Base-by-base conservation (phyloP, 2,888 invertebrate species). In the Dicyrtomina minuta region DNA sequence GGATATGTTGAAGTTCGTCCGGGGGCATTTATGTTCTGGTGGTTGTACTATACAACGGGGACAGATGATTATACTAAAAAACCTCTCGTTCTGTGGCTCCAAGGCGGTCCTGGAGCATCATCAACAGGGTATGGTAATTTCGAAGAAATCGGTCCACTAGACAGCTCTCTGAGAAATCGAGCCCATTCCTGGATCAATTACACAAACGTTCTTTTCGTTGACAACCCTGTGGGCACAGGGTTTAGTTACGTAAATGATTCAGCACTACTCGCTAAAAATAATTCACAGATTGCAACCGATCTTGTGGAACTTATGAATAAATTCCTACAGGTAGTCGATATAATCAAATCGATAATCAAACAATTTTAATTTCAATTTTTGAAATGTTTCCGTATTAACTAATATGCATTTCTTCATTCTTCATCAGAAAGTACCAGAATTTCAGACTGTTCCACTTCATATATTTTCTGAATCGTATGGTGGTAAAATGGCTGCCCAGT, bases 391-490 rank as follows among this genome's bases (percentile, higher is more conserved):
- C n/a, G n/a, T n/a, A n/a, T n/a, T n/a, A n/a, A n/a, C n/a, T n/a
- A n/a, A n/a, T n/a, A n/a, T n/a, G n/a, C n/a, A n/a, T n/a, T n/a
- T n/a, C n/a, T n/a, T n/a, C n/a, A n/a, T n/a, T n/a, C n/a, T n/a
- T n/a, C n/a, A n/a, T n/a, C 13, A 15, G 17, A 80, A 83, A 15
- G 84, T 89, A 79, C 87, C 90, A 0, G 86, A 89, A 79, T 93
- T 93, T 79, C 85, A 87, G 80, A 84, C 82, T 12, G 86, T 89
- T 0, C 90, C 92, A 0, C 84, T 92, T 43, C 94, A 93, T 80
- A 91, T 95, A 72, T 90, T 92, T 79, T 90, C 90, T 26, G 93
- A 96, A 81, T 93, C 93, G 0, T 95, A 95, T 81, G 95, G 95
- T 20, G 95, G 94, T 1, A 96, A 95, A 84, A 94, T 94, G 93